phyloP scores from a whole-genome alignment of 2,888 invertebrate genomes.

The Crocallis elinguaria region DNA sequence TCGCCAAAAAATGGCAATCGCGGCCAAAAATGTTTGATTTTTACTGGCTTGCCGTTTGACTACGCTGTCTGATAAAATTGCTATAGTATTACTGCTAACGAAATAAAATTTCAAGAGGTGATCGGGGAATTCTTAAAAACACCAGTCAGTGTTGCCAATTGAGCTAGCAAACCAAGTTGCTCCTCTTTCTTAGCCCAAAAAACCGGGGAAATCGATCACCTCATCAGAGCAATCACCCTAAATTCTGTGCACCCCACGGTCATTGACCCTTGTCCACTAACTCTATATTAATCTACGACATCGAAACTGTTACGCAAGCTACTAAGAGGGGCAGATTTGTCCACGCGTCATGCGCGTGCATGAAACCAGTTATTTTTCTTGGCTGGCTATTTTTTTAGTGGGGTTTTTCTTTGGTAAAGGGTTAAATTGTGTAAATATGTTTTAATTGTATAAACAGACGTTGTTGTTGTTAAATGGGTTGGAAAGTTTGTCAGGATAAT shows the following conservation, averaged over 20 bases:
- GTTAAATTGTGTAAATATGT: conserved; percentile 12
- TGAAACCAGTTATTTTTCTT: conserved; percentile 17
- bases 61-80: too few relatives aligned
- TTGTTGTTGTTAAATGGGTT: not conserved
- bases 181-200: conserved; percentile 7
- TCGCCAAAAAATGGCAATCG: too few relatives aligned
- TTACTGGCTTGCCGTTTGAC: too few relatives aligned
- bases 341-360: conserved; percentile 14
- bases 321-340: conserved; percentile 5
- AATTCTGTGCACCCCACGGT: conserved; percentile 33
- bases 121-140: not conserved
- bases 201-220: conserved; percentile 35
- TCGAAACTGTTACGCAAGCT: conserved; percentile 8
- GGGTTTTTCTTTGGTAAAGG: conserved; percentile 11
- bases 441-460: not conserved
- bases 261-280: conserved; percentile 31
- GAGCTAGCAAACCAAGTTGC: not conserved
- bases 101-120: not conserved
- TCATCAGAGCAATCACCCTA: conserved; percentile 38
- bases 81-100: too few relatives aligned
- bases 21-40: too few relatives aligned
- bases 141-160: not conserved
- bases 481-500: not conserved
- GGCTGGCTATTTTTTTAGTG: not conserved
- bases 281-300: conserved; percentile 2